Evolutionary conservation across 2,113 vertebrate genomes (phyloP).

Genomic region (Silurus meridionalis): DNA sequence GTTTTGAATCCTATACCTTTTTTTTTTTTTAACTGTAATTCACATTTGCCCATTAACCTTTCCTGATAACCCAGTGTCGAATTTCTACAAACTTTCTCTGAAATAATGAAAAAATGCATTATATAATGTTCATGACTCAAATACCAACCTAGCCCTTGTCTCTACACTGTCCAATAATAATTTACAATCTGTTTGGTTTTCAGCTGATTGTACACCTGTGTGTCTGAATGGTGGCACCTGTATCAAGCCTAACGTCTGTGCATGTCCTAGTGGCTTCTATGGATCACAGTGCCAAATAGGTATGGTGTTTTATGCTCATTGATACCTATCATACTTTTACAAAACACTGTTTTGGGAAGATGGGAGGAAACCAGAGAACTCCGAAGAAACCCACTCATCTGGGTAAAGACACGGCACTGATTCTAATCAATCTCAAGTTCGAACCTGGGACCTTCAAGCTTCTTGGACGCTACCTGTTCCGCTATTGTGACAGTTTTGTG

Average conservation of each 20-base stretch:
- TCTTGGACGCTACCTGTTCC: background rate
- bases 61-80: too few relatives aligned
- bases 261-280: conserved; percentile 87
- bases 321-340: background rate
- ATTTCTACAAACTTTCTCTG: background rate
- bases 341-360: background rate
- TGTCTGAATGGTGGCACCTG: conserved; percentile 90
- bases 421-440: background rate
- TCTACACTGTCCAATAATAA: background rate
- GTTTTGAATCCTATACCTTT: background rate
- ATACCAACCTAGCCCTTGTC: background rate
- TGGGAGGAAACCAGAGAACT: background rate
- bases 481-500: background rate
- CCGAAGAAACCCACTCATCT: background rate
- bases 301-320: conserved; percentile 58
- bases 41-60: background rate
- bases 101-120: too few relatives aligned
- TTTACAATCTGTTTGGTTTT: conserved; percentile 11
- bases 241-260: conserved; percentile 79
- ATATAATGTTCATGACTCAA: too few relatives aligned
- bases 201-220: conserved; percentile 83
- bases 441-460: background rate
- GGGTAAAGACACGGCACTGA: background rate
- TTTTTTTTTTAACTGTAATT: background rate
- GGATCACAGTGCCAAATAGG: conserved; percentile 88